Percentiles rank a stretch among this genome's conserved stretches.
Evolutionary conservation across 2,797 vertebrate genomes (phyloP).

Genomic region (Harpagifer antarcticus): DNA sequence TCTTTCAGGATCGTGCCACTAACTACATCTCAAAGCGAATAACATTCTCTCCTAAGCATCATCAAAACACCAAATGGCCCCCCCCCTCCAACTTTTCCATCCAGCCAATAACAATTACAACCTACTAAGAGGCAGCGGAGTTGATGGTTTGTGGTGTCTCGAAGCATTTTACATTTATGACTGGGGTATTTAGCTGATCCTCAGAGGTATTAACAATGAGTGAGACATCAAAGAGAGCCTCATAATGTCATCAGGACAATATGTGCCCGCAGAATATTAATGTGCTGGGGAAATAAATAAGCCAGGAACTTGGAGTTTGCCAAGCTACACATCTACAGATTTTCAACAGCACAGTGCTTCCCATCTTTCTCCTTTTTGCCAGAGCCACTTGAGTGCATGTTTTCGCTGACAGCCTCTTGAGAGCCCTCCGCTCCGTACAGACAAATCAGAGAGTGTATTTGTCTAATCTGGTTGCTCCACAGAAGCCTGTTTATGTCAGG

Average conservation of each 20-base stretch:
- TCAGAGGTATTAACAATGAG: constrained; percentile 29
- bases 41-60: constrained; percentile 48
- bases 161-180: constrained; percentile 57
- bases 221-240: constrained; percentile 22
- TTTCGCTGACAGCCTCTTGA: constrained; percentile 56
- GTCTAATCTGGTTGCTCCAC: constrained; percentile 51
- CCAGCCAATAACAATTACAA: constrained; percentile 49
- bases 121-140: constrained; percentile 16
- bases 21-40: constrained; percentile 54
- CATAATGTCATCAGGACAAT: constrained; percentile 28
- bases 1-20: constrained; percentile 48
- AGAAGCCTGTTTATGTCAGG: constrained; percentile 61
- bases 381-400: constrained; percentile 49
- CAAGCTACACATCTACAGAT: constrained; percentile 52
- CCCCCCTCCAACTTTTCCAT: constrained; percentile 11
- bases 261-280: constrained; percentile 36
- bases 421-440: constrained; percentile 19
- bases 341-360: constrained; percentile 20
- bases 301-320: constrained; percentile 39
- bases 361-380: constrained; percentile 21
- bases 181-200: constrained; percentile 28
- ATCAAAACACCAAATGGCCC: constrained; percentile 54
- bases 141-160: constrained; percentile 48
- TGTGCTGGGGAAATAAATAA: constrained; percentile 39
- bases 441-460: constrained; percentile 47